Percentiles rank a stretch among this genome's conserved stretches.
phyloP scores from a whole-genome alignment of 1,140 invertebrate genomes.

The Rhagoletis pomonella region DNA sequence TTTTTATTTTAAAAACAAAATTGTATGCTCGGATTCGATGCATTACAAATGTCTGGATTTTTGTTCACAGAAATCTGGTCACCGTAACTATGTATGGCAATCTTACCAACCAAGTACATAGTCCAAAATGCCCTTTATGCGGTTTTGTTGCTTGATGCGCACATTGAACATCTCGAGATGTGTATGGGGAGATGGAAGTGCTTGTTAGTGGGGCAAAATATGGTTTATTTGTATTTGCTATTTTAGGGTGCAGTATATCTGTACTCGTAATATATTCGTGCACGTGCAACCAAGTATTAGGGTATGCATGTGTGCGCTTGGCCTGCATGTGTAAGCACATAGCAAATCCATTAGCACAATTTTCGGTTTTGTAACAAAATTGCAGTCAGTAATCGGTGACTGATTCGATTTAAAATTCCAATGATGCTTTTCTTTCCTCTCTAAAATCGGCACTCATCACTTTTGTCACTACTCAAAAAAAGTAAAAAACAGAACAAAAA shows the following conservation, averaged over 20 bases:
- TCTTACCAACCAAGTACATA: background rate
- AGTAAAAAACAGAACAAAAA: background rate
- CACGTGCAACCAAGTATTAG: background rate
- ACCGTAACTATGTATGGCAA: background rate
- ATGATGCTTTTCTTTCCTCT: background rate
- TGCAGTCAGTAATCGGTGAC: slow-evolving; percentile 37
- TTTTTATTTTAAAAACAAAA: too few relatives aligned
- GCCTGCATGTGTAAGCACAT: slow-evolving; percentile 34
- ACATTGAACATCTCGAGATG: background rate
- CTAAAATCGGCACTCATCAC: background rate
- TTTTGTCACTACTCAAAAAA: background rate
- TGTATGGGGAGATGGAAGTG: background rate
- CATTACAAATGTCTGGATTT: too few relatives aligned
- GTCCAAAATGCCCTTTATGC: slow-evolving; percentile 20
- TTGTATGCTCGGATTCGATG: too few relatives aligned
- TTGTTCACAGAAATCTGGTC: too few relatives aligned
- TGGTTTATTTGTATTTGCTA: background rate
- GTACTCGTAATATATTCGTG: background rate
- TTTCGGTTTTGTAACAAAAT: slow-evolving; percentile 23
- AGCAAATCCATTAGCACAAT: slow-evolving; percentile 48
- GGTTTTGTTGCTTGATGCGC: background rate
- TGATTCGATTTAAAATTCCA: slow-evolving; percentile 52
- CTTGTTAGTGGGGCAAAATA: background rate
- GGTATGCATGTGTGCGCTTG: background rate
- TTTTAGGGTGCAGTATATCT: background rate